Conservation (phyloP, 1,140 invertebrate genomes). For the Drosophila kepulauana region DNA sequence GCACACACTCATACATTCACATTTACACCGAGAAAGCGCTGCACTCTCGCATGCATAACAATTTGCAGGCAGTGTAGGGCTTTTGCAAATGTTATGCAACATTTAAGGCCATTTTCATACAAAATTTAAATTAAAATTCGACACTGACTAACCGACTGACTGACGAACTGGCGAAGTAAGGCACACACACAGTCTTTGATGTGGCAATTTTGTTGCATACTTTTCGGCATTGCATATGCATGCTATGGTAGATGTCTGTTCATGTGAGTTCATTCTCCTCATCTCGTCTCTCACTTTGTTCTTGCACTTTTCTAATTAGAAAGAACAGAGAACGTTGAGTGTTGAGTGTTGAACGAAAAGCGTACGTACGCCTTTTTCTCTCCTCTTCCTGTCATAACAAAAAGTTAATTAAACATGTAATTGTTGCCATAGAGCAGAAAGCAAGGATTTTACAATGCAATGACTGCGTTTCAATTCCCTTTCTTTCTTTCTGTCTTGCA, state of each 20-base stretch:
- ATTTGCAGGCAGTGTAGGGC: constrained; percentile 57
- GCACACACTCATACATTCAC: constrained; percentile 9
- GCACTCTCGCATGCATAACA: constrained; percentile 61
- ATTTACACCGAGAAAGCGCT: constrained; percentile 3
- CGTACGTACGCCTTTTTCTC: constrained; percentile 1
- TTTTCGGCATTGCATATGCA: constrained; percentile 12
- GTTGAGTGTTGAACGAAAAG: neutral
- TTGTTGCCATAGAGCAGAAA: constrained; percentile 61
- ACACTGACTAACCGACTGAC: constrained; percentile 39
- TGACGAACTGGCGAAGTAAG: constrained; percentile 9
- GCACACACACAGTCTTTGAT: constrained; percentile 32
- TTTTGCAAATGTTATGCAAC: constrained; percentile 70
- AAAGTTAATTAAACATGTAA: constrained; percentile 82
- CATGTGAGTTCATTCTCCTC: neutral
- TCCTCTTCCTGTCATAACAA: constrained; percentile 63
- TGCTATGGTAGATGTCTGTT: neutral
- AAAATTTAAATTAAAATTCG: constrained; percentile 78
- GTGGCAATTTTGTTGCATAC: constrained; percentile 39
- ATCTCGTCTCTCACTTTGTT: neutral
- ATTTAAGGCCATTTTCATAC: constrained; percentile 76
- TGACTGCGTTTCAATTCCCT: constrained; percentile 5
- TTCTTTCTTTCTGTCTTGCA: neutral
- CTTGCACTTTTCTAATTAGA: constrained; percentile 70
- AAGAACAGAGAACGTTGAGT: neutral
- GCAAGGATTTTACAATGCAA: constrained; percentile 53